Evolutionary conservation across 1,140 invertebrate species (phyloP), one percentile per base, ranked within the genome.

Genomic region (Drosophila suzukii): DNA sequence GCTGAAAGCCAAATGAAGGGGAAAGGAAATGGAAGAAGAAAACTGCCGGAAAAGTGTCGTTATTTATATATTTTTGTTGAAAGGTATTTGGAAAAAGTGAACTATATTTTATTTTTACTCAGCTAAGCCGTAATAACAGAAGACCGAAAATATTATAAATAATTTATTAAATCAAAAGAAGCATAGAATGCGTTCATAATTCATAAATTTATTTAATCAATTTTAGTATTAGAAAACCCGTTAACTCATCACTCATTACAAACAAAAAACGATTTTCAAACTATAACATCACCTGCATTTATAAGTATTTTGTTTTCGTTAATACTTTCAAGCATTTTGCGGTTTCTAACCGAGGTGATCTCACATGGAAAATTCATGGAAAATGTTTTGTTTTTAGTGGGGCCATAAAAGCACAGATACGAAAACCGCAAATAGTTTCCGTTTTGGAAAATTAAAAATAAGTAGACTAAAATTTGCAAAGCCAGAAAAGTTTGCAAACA

Each of bases 401-500:
- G 43, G 62, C 30, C 50, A 55, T 62, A 24, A 34, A 43, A 44
- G n/a, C 44, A 39, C 38, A 54, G 51, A 57, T 67, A 63, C 55
- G 44, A 44, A 51, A 82, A 61, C 74, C 75, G 43, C 79, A 75
- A 82, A 57, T 38, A 17, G 62, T 77, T 56, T 78, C 44, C 58
- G 70, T 74, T 75, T 62, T 57, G 39, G 32, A 63, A 70, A 82
- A 83, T 80, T 60, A 62, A 76, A 72, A 73, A 62, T 39, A 38
- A 68, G 51, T 66, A 50, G 58, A 54, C 56, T 32, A 38, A 58
- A 73, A 67, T 46, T 53, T 8, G 63, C 58, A 32, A 44, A 70
- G 62, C 38, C 34, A 56, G 17, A 75, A 56, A 72, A 39, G 58
- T 71, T 49, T 62, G 34, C 41, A 65, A 46, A 55, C 57, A 56